A percentile compares a stretch with the other conserved stretches of the same genome.
These are phyloP conservation scores for Exaiptasia diaphana DNA, from an alignment of 64 coral and sea anemone genomes.

Conservation along the genomic window DNA sequence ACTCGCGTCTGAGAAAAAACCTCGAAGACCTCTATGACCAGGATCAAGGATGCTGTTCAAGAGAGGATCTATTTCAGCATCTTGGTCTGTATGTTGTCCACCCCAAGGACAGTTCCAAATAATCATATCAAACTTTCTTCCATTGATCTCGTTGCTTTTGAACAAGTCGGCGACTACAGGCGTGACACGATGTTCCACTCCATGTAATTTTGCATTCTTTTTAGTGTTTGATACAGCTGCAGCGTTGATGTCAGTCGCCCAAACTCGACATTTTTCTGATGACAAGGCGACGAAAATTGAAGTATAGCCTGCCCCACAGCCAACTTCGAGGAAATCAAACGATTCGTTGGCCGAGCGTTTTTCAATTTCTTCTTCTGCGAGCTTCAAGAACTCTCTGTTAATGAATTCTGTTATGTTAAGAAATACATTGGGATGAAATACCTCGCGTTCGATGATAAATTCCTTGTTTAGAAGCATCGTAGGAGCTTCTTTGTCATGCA, in stretches of 20 bases:
- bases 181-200: not conserved
- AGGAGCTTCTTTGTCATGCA: too few relatives aligned
- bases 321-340: conserved; percentile 8
- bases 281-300: not conserved
- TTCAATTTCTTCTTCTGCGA: not conserved
- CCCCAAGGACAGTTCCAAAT: not conserved
- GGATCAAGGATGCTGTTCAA: not conserved
- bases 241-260: not conserved
- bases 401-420: not conserved
- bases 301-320: not conserved
- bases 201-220: not conserved
- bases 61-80: not conserved
- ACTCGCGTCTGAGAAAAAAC: not conserved
- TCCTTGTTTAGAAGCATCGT: not conserved
- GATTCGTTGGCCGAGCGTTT: not conserved
- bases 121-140: conserved; percentile 16
- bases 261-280: not conserved
- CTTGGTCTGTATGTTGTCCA: not conserved
- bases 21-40: not conserved
- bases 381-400: not conserved
- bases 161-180: not conserved
- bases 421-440: not conserved
- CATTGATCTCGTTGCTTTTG: not conserved
- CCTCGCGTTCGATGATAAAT: not conserved
- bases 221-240: not conserved